phyloP scores from a whole-genome alignment of 2,113 vertebrate genomes.

The Tragelaphus imberbis region DNA sequence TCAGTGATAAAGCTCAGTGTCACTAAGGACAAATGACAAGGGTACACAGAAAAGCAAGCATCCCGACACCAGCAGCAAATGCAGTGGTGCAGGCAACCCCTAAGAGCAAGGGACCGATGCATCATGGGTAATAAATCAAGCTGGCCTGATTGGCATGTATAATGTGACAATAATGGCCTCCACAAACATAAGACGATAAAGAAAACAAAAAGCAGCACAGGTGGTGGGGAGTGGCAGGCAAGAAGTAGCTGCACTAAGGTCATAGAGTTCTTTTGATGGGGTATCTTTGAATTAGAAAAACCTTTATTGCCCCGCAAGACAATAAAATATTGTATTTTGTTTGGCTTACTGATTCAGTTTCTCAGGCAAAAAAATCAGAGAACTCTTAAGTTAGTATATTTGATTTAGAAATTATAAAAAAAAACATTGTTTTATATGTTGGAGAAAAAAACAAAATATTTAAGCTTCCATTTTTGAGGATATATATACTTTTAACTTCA shows the following conservation, averaged over 20 bases:
- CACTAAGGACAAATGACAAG: neutral
- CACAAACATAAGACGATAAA: neutral
- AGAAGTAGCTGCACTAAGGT: fast-evolving
- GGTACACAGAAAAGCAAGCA: neutral
- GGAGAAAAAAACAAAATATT: neutral
- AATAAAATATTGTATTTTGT: neutral
- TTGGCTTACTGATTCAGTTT: neutral
- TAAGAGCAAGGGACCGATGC: neutral
- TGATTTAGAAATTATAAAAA: neutral
- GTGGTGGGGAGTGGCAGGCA: fast-evolving
- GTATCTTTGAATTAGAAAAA: neutral
- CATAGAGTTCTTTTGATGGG: neutral
- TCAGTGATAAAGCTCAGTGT: neutral
- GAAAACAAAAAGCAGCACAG: neutral
- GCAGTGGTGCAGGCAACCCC: fast-evolving
- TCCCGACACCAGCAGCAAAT: neutral
- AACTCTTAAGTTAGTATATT: neutral
- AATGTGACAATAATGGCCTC: neutral
- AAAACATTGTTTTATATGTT: neutral
- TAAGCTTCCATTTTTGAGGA: neutral
- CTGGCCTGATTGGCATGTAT: neutral
- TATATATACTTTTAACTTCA: neutral
- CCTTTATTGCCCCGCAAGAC: neutral
- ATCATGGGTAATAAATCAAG: neutral
- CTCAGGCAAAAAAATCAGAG: neutral